A percentile compares a stretch with the other conserved stretches of the same genome.
Evolutionary conservation across 1,140 invertebrate genomes (phyloP).

Genomic region (Bombus consobrinus): DNA sequence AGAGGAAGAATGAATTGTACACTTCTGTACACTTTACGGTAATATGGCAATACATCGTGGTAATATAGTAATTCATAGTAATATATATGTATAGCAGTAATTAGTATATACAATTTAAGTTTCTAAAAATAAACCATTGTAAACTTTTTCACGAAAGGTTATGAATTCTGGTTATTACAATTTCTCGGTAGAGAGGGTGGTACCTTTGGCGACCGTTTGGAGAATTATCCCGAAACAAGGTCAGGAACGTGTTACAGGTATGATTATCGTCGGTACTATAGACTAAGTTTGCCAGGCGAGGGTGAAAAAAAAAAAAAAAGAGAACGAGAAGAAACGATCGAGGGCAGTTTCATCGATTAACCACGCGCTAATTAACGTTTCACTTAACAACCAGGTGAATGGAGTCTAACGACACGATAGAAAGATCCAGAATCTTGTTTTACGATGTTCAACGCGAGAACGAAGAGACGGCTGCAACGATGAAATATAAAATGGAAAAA

Average conservation of each 20-base stretch:
- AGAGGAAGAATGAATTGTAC: too few relatives aligned
- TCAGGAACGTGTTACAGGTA: neutral
- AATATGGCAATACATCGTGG: too few relatives aligned
- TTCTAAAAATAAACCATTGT: neutral
- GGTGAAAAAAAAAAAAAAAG: neutral
- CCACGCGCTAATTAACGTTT: conserved; percentile 49
- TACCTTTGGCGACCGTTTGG: neutral
- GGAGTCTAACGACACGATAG: neutral
- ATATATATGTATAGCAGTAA: too few relatives aligned
- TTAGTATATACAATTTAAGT: neutral
- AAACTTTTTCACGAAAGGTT: neutral
- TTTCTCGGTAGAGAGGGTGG: neutral
- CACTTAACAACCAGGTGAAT: conserved; percentile 41
- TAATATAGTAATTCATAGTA: too few relatives aligned
- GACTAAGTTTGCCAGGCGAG: neutral
- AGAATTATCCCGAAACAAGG: neutral
- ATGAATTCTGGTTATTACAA: neutral
- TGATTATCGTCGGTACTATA: neutral
- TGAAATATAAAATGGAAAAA: too few relatives aligned
- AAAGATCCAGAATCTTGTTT: neutral
- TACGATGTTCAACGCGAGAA: neutral
- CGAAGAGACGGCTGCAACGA: neutral
- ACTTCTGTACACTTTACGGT: too few relatives aligned
- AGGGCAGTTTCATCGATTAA: conserved; percentile 25
- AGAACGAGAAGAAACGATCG: neutral